phyloP scores from a whole-genome alignment of 2,888 invertebrate species.

The Perithous albicinctus region DNA sequence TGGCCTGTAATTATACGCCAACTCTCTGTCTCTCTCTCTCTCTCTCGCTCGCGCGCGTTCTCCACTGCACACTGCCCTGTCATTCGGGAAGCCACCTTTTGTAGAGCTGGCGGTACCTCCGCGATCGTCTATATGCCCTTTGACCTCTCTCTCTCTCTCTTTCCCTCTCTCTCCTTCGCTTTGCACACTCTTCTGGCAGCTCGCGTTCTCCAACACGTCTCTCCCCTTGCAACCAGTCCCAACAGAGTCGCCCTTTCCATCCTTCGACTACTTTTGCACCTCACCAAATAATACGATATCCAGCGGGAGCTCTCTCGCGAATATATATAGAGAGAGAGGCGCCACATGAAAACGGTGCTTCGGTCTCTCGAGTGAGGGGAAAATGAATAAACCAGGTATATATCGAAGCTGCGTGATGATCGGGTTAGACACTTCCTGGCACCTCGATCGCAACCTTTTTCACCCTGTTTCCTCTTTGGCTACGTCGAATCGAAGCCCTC shows the following conservation, averaged over 20 bases:
- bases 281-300: slow-evolving; percentile 65
- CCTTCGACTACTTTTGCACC: slow-evolving; percentile 51
- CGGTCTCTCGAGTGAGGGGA: background rate
- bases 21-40: slow-evolving; percentile 65
- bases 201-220: background rate
- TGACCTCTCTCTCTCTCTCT: slow-evolving; percentile 59
- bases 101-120: slow-evolving; percentile 39
- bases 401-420: background rate
- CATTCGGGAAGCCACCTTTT: slow-evolving; percentile 72
- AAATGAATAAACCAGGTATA: slow-evolving; percentile 24
- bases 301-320: slow-evolving; percentile 3
- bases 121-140: slow-evolving; percentile 56
- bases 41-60: too few relatives aligned
- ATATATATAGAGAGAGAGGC: too few relatives aligned
- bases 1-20: slow-evolving; percentile 75
- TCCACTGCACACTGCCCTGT: slow-evolving; percentile 74
- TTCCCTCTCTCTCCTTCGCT: background rate
- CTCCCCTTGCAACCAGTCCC: slow-evolving; percentile 26
- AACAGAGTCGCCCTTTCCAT: slow-evolving; percentile 2
- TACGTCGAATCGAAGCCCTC: slow-evolving; percentile 22
- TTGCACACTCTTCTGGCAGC: background rate
- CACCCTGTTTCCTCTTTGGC: slow-evolving; percentile 11
- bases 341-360: background rate
- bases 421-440: background rate
- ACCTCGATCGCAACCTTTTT: background rate